phyloP scores from a whole-genome alignment of 2,113 vertebrate species.

The Periophthalmodon schlosseri region DNA sequence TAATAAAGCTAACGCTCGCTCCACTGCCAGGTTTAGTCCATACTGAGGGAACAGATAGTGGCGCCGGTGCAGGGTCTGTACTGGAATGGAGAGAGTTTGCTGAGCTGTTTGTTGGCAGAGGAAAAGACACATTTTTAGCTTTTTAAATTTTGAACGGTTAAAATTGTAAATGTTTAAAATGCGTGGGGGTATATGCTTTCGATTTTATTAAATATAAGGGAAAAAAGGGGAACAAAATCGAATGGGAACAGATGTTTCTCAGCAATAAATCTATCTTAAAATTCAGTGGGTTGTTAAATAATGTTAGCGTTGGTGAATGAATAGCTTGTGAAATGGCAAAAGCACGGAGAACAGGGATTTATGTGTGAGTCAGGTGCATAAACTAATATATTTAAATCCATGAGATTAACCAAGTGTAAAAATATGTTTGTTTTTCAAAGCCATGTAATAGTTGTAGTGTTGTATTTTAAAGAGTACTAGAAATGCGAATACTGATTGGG shows the following conservation, averaged over 20 bases:
- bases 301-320: too few species aligned
- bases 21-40: constrained; percentile 9
- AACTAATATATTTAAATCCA: too few species aligned
- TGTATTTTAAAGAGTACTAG: too few species aligned
- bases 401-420: too few species aligned
- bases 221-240: not conserved
- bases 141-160: not conserved
- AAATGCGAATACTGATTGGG: too few species aligned
- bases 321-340: too few species aligned
- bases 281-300: not conserved
- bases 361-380: too few species aligned
- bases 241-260: not conserved
- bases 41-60: constrained; percentile 38
- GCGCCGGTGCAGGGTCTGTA: constrained; percentile 42
- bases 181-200: not conserved
- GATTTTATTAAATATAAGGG: not conserved
- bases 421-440: too few species aligned
- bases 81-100: constrained; percentile 20
- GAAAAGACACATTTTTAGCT: constrained; percentile 20
- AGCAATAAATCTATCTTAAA: not conserved
- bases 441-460: too few species aligned
- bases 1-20: not conserved
- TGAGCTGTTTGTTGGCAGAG: constrained; percentile 26
- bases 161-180: constrained; percentile 17
- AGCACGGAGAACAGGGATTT: too few species aligned